Base-by-base conservation (phyloP, 2,113 vertebrate species). In the Lampris megalopsis region DNA sequence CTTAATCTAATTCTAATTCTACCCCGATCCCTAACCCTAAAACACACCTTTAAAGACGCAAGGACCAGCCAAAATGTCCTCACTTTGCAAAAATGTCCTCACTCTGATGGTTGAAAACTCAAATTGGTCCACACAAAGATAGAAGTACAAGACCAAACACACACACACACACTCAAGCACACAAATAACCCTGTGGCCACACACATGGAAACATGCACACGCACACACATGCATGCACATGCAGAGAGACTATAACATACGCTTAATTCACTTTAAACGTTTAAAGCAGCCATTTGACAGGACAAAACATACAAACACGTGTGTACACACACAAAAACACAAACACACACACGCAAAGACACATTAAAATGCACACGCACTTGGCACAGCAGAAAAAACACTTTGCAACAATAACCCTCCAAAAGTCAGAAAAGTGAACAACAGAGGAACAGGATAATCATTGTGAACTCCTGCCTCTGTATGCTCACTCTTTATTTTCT, bases 251-350 rank as follows among this genome's bases (percentile, higher is more conserved):
- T 24, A 24, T 24, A 24, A 24, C n/a, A 50, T 35, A 64, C 13
- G 49, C 9, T 56, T 9, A 57, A 24, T 24, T 24, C 10, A 61
- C 49, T 63, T 38, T 13, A 10, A 53, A 8, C 41, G 3, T 41
- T 58, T 43, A 58, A 71, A 50, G 74, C 63, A 71, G 58, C 40
- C 57, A 66, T 10, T 70, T 9, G 58, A 60, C 37, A 38, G 24
- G 9, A 4, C 36, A 60, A 1, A 60, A 68, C 7, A 40, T 40
- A 43, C 36, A 38, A 62, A 6, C 3, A 2, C 45, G 41, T 9
- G 41, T 10, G 6, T 36, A 38, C 10, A 9, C 24, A 5, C 61
- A 63, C 6, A 60, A 43, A 9, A 24, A 63, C 11, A 63, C 6
- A 45, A 62, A 62, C 37, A 42, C 40, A 62, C 10, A 24, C 24